phyloP scores from a whole-genome alignment of 2,113 vertebrate genomes.

The Artemisiospiza belli region DNA sequence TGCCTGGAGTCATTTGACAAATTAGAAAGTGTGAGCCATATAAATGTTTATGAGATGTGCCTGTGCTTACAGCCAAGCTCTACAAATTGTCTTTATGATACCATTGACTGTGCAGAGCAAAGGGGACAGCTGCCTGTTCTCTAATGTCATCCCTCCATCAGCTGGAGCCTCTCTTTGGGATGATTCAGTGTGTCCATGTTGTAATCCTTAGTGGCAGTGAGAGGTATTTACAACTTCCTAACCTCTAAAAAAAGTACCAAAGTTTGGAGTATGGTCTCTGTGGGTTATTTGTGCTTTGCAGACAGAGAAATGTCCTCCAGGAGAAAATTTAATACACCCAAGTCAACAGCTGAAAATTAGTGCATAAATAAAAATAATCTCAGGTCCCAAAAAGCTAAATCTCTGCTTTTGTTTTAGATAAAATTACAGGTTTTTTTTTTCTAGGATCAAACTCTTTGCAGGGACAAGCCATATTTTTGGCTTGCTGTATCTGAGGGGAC shows the following conservation, averaged over 20 bases:
- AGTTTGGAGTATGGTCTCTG: background rate
- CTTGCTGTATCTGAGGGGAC: background rate
- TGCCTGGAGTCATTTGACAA: background rate
- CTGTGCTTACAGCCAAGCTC: background rate
- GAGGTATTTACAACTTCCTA: background rate
- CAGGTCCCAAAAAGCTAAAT: background rate
- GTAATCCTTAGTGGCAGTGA: background rate
- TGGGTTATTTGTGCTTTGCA: background rate
- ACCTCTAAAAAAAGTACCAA: background rate
- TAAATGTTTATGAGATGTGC: background rate
- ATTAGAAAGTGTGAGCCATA: background rate
- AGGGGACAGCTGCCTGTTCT: background rate
- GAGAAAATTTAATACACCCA: background rate
- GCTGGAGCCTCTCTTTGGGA: background rate
- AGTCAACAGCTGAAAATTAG: background rate
- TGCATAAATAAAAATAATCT: background rate
- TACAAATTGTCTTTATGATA: background rate
- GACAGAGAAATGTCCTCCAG: background rate
- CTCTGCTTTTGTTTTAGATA: background rate
- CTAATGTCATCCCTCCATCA: background rate
- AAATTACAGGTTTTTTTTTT: background rate
- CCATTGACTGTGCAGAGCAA: background rate
- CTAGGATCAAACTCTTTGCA: background rate
- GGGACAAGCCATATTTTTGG: background rate
- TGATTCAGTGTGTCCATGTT: background rate